These are phyloP conservation scores for Clostera curtula DNA, from an alignment of 2,888 invertebrate genomes.

Conservation along the genomic window DNA sequence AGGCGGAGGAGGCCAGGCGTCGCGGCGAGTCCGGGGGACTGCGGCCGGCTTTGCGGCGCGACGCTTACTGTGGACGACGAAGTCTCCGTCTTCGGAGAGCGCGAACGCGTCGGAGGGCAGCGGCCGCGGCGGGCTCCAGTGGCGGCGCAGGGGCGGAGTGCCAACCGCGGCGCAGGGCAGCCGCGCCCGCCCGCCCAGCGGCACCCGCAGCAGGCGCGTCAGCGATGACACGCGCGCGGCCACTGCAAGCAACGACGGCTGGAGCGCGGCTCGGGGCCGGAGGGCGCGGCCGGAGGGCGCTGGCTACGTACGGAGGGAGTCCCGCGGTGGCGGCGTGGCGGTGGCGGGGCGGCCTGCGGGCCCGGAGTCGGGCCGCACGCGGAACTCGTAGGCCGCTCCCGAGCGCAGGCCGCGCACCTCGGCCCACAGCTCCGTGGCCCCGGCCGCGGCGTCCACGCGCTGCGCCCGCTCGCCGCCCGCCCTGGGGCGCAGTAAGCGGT, in stretches of 20 bases:
- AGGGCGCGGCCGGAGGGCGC: too few species aligned
- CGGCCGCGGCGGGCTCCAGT: slow-evolving; percentile 74
- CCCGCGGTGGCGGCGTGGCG: slow-evolving; percentile 65
- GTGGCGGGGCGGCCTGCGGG: slow-evolving; percentile 75
- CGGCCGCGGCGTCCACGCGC: slow-evolving; percentile 35
- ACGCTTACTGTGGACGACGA: slow-evolving; percentile 78
- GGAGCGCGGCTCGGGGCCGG: too few species aligned
- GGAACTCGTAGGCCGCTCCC: slow-evolving; percentile 85
- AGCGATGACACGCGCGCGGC: slow-evolving; percentile 87
- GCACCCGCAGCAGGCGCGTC: slow-evolving; percentile 76
- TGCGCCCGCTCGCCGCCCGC: slow-evolving; percentile 53
- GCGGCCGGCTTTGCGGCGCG: too few species aligned
- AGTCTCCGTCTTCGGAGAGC: slow-evolving; percentile 75
- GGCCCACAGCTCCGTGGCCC: slow-evolving; percentile 58
- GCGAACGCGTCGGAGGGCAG: slow-evolving; percentile 73
- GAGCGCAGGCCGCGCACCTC: slow-evolving; percentile 80
- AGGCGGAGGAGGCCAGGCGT: too few species aligned
- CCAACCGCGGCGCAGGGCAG: slow-evolving; percentile 81
- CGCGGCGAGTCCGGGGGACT: too few species aligned
- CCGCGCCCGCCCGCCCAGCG: slow-evolving; percentile 76
- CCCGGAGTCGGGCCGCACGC: slow-evolving; percentile 84
- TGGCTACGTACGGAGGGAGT: not conserved
- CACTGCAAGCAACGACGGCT: slow-evolving; percentile 53
- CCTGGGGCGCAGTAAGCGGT: slow-evolving; percentile 36
- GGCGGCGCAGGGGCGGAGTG: slow-evolving; percentile 76